Evolutionary conservation across 23 tunicate species (phyloP).

Genomic region (Ascidia mentula): DNA sequence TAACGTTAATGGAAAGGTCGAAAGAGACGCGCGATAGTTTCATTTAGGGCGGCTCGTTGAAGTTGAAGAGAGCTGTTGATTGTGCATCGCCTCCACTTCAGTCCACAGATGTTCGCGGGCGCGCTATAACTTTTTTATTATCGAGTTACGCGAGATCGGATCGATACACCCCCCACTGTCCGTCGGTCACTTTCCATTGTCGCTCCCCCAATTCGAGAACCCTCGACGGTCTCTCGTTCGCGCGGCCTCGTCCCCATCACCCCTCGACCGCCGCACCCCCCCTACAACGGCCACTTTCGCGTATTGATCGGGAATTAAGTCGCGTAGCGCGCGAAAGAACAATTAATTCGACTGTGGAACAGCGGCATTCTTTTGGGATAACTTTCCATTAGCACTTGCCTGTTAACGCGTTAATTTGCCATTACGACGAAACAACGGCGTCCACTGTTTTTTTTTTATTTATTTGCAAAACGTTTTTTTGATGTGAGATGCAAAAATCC

Average conservation of each 20-base stretch:
- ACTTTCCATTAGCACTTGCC: too few species aligned
- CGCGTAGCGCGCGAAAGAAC: background rate
- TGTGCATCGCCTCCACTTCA: background rate
- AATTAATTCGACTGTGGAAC: background rate
- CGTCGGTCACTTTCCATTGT: conserved; percentile 6
- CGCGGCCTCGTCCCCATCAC: background rate
- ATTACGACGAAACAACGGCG: too few species aligned
- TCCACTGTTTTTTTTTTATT: too few species aligned
- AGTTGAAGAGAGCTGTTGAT: background rate
- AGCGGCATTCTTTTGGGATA: too few species aligned
- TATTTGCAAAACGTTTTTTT: too few species aligned
- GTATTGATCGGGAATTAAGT: background rate
- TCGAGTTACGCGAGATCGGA: background rate
- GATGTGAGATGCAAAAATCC: too few species aligned
- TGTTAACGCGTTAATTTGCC: too few species aligned
- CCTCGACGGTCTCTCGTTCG: background rate
- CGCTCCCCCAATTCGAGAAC: background rate
- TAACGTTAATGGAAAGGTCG: background rate
- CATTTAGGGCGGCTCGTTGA: background rate
- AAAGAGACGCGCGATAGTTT: background rate
- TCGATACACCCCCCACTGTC: background rate
- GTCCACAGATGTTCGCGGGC: background rate
- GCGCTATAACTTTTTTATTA: conserved; percentile 11
- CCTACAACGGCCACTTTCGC: background rate
- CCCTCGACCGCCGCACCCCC: background rate